Percentiles rank a stretch among this genome's conserved stretches.
phyloP scores from a whole-genome alignment of 1,140 invertebrate species.

The Tetraneura akinire region DNA sequence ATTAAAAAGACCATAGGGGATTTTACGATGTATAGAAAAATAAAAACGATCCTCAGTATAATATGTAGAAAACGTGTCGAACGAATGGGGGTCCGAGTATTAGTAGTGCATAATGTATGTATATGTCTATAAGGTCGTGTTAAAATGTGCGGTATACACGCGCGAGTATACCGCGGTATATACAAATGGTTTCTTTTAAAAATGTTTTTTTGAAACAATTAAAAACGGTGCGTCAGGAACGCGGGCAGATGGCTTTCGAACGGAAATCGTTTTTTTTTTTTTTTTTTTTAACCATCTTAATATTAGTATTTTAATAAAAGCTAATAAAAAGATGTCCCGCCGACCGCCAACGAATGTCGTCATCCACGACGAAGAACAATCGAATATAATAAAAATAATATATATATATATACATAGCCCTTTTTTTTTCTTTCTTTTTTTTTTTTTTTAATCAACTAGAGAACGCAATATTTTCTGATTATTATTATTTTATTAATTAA shows the following conservation, averaged over 20 bases:
- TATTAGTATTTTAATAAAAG: conserved; percentile 47
- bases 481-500: conserved; percentile 40
- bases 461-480: conserved; percentile 37
- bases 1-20: no score
- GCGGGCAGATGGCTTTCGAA: conserved; percentile 47
- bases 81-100: conserved; percentile 23
- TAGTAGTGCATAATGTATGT: not conserved
- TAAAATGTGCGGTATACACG: not conserved
- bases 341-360: conserved; percentile 41
- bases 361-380: conserved; percentile 41
- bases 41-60: not conserved
- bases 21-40: not conserved
- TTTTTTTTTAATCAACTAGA: conserved; percentile 23
- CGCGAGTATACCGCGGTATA: not conserved
- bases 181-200: conserved; percentile 16
- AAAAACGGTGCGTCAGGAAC: conserved; percentile 47
- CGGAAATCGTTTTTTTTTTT: conserved; percentile 28
- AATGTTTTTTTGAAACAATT: conserved; percentile 45
- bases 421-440: conserved; percentile 14
- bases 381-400: no score
- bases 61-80: not conserved
- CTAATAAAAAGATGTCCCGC: conserved; percentile 48
- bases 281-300: conserved; percentile 6
- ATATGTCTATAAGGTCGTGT: not conserved
- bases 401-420: conserved; percentile 14